Evolutionary conservation across 2,888 invertebrate genomes (phyloP).

Genomic region (Orchesellides sinensis): DNA sequence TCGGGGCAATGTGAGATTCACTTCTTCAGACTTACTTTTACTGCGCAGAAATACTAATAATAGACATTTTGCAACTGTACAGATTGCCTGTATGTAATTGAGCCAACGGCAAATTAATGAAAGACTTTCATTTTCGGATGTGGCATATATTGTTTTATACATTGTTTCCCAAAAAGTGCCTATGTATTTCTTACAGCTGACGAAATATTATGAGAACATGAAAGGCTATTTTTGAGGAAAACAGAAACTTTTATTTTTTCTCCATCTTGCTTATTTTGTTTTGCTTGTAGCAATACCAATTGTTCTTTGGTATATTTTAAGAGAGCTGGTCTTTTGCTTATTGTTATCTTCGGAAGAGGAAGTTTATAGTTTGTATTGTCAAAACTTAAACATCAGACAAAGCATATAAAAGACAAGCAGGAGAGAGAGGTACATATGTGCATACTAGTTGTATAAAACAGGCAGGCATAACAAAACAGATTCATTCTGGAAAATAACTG

Average conservation of each 20-base stretch:
- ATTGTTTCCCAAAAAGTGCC: too few relatives aligned
- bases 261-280: conserved; percentile 30
- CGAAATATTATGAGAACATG: too few relatives aligned
- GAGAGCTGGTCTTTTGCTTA: conserved; percentile 1
- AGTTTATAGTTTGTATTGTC: conserved; percentile 50
- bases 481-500: background rate
- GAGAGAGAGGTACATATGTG: background rate
- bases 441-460: background rate
- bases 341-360: conserved; percentile 38
- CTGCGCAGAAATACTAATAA: too few relatives aligned
- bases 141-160: too few relatives aligned
- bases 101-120: too few relatives aligned
- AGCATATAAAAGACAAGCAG: too few relatives aligned
- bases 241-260: background rate
- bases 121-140: too few relatives aligned
- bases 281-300: conserved; percentile 23
- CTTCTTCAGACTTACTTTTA: background rate
- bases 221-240: too few relatives aligned
- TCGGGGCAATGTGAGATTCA: conserved; percentile 24
- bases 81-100: too few relatives aligned
- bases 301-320: conserved; percentile 17
- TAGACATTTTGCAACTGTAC: too few relatives aligned
- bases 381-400: too few relatives aligned
- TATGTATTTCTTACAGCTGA: too few relatives aligned
- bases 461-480: conserved; percentile 4